Base-by-base conservation (phyloP, 2,888 invertebrate genomes). In the Malthinus seriepunctatus region DNA sequence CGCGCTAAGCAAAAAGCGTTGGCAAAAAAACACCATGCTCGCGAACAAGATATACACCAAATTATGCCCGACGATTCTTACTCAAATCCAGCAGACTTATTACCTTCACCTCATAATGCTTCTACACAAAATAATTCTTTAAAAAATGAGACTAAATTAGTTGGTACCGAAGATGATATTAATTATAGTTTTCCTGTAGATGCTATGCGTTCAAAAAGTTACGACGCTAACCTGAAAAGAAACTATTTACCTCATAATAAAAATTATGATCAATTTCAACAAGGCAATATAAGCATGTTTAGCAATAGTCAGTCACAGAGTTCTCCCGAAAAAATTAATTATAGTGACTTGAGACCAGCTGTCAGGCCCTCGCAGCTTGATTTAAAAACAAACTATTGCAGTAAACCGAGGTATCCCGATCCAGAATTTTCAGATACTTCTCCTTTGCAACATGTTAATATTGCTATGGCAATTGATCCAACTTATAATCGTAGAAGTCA, bases 381-480 rank as follows among this genome's bases (percentile, higher is more conserved):
- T 68, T 68, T 79, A 56, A 76, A 74, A 38, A 73, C 74, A n/a
- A 74, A 69, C 47, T 65, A 69, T 58, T 64, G 69, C 10, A 73
- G 49, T 52, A 78, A 78, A 61, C 75, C 76, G 10, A 68, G 76
- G 35, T 75, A 71, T 67, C 76, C 77, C 8, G 76, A 77, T 56
- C 75, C 77, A 1, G 75, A 76, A 58, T 46, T 59, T 12, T 66
- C 62, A 55, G 70, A 71, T 56, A 62, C 68, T 37, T 64, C 72
- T 11, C 69, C 74, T 31, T 68, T 73, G 49, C 79, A 79, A 56
- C 79, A 76, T 49, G 75, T 77, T 12, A 88, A 88, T 68, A 87
- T 88, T 50, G 88, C 88, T 1, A 84, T 86, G 71, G 85, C 84
- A 44, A 86, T 88, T 44, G 88, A 88, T 74, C 88, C 88, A 0